Percentiles rank a stretch among this genome's conserved stretches.
Conservation (phyloP, 2,888 invertebrate genomes). For the Scaptomyza polygonia region DNA sequence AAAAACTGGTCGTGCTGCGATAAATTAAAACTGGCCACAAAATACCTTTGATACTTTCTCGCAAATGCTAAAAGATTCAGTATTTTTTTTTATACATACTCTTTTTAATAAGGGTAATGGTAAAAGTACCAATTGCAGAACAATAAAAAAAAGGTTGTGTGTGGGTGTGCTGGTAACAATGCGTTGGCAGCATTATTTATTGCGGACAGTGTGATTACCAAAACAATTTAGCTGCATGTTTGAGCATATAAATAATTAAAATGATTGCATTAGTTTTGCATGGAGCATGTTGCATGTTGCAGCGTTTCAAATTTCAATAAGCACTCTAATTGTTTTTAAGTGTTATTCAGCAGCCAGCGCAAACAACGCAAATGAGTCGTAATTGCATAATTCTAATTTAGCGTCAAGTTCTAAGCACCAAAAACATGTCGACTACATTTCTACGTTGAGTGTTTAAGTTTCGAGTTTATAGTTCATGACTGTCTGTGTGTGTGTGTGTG, state of each 20-base stretch:
- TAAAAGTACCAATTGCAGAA: neutral
- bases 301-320: conserved; percentile 69
- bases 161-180: conserved; percentile 10
- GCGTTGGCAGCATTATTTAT: conserved; percentile 7
- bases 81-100: neutral
- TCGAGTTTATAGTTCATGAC: conserved; percentile 7
- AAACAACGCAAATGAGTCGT: conserved; percentile 68
- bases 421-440: conserved; percentile 70
- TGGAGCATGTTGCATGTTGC: conserved; percentile 41
- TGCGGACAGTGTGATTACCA: conserved; percentile 43
- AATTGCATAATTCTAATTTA: conserved; percentile 79
- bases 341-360: conserved; percentile 60
- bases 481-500: conserved; percentile 11
- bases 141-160: neutral
- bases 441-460: conserved; percentile 17
- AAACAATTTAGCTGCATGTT: conserved; percentile 68
- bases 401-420: conserved; percentile 68
- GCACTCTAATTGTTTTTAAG: conserved; percentile 77
- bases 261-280: conserved; percentile 64
- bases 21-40: conserved; percentile 9
- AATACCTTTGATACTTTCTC: neutral
- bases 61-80: conserved; percentile 3
- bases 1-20: conserved; percentile 5
- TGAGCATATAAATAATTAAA: conserved; percentile 69
- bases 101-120: neutral